Base-by-base conservation (phyloP, 2,113 vertebrate genomes). In the Melanotaenia duboulayi region DNA sequence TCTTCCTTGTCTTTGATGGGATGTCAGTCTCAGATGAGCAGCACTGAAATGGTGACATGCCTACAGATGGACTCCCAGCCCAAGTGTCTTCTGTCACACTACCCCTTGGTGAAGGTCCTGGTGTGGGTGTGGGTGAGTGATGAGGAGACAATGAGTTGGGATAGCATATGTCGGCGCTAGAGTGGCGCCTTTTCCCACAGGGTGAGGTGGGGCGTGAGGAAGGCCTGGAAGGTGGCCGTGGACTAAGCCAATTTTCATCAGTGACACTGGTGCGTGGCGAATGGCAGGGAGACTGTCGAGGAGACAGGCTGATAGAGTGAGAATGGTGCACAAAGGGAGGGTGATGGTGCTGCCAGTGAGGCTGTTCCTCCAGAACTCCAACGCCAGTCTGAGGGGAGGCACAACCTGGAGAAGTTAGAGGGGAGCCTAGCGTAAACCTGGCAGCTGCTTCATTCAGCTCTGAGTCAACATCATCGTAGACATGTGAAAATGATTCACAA, bases 181-280 rank as follows among this genome's bases (percentile, higher is more conserved):
- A 99, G 94, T 99, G 97, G 63, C 97, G 95, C 24, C 97, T 93
- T 71, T 99, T 99, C 55, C 97, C 97, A 81, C 97, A 99, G 12
- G 97, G 97, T 19, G 97, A 99, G 19, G 96, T 97, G 42, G 97
- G 97, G 72, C 97, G 96, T 0, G 97, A 99, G 14, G 97, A 97
- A 19, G 97, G 97, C 70, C 96, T 94, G 28, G 97, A 99, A 12
- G 96, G 94, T 37, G 97, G 95, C 37, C 97, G 93, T 0, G 97
- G 97, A 86, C 96, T 99, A 25, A 99, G 94, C 97, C 97, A 99
- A 70, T 98, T 99, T 90, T 99, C 97, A 87, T 99, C 97, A 19
- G 97, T 99, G 90, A 99, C 92, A 82, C 97, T 99, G 88, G 95
- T 97, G 92, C 97, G 96, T 14, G 97, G 97, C 56, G 97, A 99